Conservation (phyloP, 2,113 vertebrate species). For the Sus scrofa region T2T-Sscrofa CM000830.6:108543501-108544000, state of each 20-base stretch:
- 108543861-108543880: neutral
- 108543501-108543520: neutral
- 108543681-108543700: neutral
- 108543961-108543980: neutral
- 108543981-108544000: neutral
- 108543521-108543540: neutral
- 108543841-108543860: neutral
- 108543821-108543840: neutral
- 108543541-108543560: conserved; percentile 10
- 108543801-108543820: neutral
- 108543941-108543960: neutral
- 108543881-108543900: neutral
- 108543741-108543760: neutral
- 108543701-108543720: neutral
- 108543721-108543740: conserved; percentile 7
- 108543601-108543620: neutral
- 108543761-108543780: neutral
- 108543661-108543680: neutral
- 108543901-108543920: neutral
- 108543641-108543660: neutral
- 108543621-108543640: neutral
- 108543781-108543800: neutral
- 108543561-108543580: neutral
- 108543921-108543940: neutral
- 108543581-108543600: neutral